Conservation (phyloP, 2,797 vertebrate species). For the Myotis vivesi region DNA sequence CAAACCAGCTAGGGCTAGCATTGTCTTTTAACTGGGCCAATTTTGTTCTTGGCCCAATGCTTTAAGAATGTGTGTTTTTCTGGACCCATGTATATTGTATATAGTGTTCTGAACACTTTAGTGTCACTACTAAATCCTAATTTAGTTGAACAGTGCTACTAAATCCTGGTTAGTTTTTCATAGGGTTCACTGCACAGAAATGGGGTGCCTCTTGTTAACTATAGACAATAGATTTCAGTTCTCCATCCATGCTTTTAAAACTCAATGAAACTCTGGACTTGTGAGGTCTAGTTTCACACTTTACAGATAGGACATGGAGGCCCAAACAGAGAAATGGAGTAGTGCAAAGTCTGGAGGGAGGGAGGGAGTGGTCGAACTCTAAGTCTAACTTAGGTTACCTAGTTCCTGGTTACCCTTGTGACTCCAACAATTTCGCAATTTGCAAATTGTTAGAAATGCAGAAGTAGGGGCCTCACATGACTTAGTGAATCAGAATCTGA, state of each 20-base stretch:
- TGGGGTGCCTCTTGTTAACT: not conserved
- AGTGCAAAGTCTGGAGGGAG: not conserved
- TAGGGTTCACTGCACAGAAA: not conserved
- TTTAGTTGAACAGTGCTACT: not conserved
- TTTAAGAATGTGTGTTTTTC: not conserved
- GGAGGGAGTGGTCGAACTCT: not conserved
- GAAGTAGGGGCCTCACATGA: not conserved
- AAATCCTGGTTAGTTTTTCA: slow-evolving; percentile 26
- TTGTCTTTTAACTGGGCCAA: not conserved
- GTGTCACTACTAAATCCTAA: not conserved
- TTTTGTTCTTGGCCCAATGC: not conserved
- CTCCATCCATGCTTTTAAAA: not conserved
- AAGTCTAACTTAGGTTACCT: not conserved
- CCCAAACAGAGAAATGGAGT: not conserved
- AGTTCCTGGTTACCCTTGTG: not conserved
- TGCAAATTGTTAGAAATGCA: not conserved
- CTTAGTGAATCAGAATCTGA: not conserved
- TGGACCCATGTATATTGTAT: not conserved
- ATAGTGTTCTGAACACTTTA: not conserved
- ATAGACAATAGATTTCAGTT: not conserved
- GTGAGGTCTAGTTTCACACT: not conserved
- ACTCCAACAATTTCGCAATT: not conserved
- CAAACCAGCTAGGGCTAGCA: not conserved
- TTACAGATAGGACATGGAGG: not conserved
- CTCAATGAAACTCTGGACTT: not conserved